These are phyloP conservation scores for Bombus fervidus DNA, from an alignment of 1,140 invertebrate genomes.

Conservation along the genomic window DNA sequence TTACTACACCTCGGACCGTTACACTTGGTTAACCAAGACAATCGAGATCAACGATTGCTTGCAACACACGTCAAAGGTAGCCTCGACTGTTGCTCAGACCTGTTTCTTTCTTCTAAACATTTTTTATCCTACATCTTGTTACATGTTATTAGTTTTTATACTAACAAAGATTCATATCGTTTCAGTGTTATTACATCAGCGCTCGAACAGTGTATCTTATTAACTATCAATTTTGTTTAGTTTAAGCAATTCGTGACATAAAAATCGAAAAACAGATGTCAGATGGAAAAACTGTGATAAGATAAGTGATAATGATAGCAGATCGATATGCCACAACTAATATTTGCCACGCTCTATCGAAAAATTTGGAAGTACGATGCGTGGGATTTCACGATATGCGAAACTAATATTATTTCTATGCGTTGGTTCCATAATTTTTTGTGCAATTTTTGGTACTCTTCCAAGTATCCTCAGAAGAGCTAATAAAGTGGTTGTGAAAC, in stretches of 20 bases:
- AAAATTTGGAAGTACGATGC: slow-evolving; percentile 32
- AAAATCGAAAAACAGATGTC: not conserved
- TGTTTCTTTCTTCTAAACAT: slow-evolving; percentile 18
- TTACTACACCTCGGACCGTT: slow-evolving; percentile 31
- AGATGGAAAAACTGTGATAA: not conserved
- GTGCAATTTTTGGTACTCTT: slow-evolving; percentile 4
- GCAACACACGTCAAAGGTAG: slow-evolving; percentile 39
- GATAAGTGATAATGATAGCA: not conserved
- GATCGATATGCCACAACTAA: slow-evolving; percentile 38
- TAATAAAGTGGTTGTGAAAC: not conserved
- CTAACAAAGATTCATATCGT: not conserved
- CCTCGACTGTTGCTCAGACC: not conserved
- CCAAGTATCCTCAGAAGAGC: not conserved
- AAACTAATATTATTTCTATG: slow-evolving; percentile 27
- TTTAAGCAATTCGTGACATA: not conserved
- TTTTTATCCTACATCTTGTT: not conserved
- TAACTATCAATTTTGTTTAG: not conserved
- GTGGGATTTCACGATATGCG: slow-evolving; percentile 28
- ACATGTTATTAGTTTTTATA: not conserved
- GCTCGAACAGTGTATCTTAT: not conserved
- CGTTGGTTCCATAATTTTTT: slow-evolving; percentile 31
- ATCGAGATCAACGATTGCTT: slow-evolving; percentile 65
- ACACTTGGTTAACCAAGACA: slow-evolving; percentile 68
- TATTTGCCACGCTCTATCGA: slow-evolving; percentile 14
- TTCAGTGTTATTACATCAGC: too few species aligned